phyloP scores from a whole-genome alignment of 1,140 invertebrate genomes.

The Aradophagus sp. region DNA sequence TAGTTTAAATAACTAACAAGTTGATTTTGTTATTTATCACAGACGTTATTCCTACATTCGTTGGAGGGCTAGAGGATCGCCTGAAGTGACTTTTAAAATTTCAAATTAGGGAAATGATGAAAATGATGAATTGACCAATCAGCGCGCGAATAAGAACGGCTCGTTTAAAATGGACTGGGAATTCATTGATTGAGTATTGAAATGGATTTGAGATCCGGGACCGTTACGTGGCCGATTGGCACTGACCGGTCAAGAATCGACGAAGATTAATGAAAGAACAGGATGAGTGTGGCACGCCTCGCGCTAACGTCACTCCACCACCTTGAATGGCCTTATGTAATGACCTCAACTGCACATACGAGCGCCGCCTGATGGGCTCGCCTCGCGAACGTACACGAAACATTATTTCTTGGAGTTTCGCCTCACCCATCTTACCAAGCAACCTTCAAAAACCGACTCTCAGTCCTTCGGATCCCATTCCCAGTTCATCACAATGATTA shows the following conservation, averaged over 20 bases:
- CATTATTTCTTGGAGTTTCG: constrained; percentile 18
- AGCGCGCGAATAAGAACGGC: neutral
- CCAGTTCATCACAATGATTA: too few species aligned
- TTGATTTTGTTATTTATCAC: too few species aligned
- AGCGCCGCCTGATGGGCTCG: constrained; percentile 13
- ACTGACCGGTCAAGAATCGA: constrained; percentile 19
- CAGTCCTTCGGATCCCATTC: too few species aligned
- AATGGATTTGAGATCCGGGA: constrained; percentile 12
- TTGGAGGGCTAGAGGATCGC: too few species aligned
- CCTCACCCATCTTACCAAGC: neutral
- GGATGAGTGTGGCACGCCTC: constrained; percentile 63
- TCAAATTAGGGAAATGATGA: too few species aligned
- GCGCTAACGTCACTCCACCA: constrained; percentile 62
- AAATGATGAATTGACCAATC: too few species aligned
- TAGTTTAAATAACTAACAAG: too few species aligned
- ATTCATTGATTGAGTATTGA: too few species aligned
- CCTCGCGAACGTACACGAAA: constrained; percentile 21
- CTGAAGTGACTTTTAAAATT: too few species aligned
- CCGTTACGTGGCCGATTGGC: constrained; percentile 40
- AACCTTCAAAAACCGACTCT: too few species aligned
- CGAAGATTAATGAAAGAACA: constrained; percentile 64
- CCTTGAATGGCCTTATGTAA: constrained; percentile 69
- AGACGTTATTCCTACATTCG: too few species aligned
- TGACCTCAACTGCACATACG: constrained; percentile 50
- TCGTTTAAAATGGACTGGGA: too few species aligned